Conservation (phyloP, 2,888 invertebrate genomes). For the Brassicogethes aeneus region DNA sequence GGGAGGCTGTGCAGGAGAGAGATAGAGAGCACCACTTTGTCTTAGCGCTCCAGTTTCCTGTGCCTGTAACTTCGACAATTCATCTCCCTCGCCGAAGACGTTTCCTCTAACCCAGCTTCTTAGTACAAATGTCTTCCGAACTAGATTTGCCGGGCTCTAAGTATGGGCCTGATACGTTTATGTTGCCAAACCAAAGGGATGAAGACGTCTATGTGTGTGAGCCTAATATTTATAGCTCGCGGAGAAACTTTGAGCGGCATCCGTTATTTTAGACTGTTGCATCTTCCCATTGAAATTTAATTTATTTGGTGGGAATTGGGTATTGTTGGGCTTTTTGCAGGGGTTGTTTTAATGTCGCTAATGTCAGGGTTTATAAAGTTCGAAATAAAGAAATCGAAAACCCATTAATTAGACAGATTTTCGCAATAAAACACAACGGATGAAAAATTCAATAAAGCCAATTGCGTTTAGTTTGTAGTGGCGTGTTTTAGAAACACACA, state of each 20-base stretch:
- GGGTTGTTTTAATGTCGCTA: too few relatives aligned
- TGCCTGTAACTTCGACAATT: constrained; percentile 38
- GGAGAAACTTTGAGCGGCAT: not conserved
- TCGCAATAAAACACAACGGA: not conserved
- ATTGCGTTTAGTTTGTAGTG: not conserved
- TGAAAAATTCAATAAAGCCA: not conserved
- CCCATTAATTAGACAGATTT: too few relatives aligned
- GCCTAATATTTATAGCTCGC: not conserved
- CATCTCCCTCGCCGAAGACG: constrained; percentile 38
- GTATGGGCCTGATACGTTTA: constrained; percentile 38
- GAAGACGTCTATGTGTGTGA: not conserved
- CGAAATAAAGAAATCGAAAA: too few relatives aligned
- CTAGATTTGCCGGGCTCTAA: constrained; percentile 37
- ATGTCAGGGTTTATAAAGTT: too few relatives aligned
- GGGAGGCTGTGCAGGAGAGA: not conserved
- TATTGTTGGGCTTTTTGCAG: too few relatives aligned
- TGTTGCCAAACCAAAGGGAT: constrained; percentile 28
- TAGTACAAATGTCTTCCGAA: constrained; percentile 41
- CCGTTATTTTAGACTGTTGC: not conserved
- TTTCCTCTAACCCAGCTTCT: constrained; percentile 36
- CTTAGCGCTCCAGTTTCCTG: constrained; percentile 37
- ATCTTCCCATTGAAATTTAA: too few relatives aligned
- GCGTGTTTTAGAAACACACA: too few relatives aligned
- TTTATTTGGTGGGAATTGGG: too few relatives aligned
- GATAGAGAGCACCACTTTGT: constrained; percentile 30